These are phyloP conservation scores for Ceratitis capitata DNA, from an alignment of 1,140 invertebrate species.

Conservation along the genomic window DNA sequence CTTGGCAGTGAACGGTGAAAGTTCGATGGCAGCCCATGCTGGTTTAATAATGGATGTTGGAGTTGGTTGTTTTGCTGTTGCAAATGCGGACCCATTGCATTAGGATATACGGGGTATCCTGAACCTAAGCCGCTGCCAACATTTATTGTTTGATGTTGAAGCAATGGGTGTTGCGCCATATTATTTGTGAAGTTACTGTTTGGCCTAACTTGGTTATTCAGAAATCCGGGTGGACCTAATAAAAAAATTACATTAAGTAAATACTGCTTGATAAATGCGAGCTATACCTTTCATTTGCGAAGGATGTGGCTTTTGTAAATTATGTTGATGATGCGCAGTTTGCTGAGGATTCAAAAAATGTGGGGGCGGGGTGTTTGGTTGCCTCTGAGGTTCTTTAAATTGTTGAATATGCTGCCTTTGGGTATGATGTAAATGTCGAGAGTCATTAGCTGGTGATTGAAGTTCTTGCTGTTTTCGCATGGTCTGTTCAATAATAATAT, in stretches of 20 bases:
- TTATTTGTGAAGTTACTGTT: constrained; percentile 39
- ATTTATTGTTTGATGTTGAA: constrained; percentile 38
- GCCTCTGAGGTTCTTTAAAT: constrained; percentile 9
- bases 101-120: constrained; percentile 29
- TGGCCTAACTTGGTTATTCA: constrained; percentile 43
- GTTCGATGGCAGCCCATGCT: constrained; percentile 56
- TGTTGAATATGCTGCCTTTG: constrained; percentile 27
- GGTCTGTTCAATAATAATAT: constrained; percentile 61
- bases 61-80: constrained; percentile 41
- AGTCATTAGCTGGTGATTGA: background rate
- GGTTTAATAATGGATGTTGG: constrained; percentile 52
- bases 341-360: constrained; percentile 20
- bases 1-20: constrained; percentile 63
- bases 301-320: background rate
- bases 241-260: background rate
- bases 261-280: background rate
- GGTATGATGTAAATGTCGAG: constrained; percentile 1
- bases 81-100: constrained; percentile 9
- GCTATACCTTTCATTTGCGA: background rate
- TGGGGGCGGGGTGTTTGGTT: constrained; percentile 2
- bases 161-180: constrained; percentile 41
- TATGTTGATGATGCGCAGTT: background rate
- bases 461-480: constrained; percentile 48
- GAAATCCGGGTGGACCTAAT: constrained; percentile 52
- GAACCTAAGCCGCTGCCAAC: constrained; percentile 1